Base-by-base conservation (phyloP, 2,113 vertebrate genomes). In the Salvator merianae region DNA sequence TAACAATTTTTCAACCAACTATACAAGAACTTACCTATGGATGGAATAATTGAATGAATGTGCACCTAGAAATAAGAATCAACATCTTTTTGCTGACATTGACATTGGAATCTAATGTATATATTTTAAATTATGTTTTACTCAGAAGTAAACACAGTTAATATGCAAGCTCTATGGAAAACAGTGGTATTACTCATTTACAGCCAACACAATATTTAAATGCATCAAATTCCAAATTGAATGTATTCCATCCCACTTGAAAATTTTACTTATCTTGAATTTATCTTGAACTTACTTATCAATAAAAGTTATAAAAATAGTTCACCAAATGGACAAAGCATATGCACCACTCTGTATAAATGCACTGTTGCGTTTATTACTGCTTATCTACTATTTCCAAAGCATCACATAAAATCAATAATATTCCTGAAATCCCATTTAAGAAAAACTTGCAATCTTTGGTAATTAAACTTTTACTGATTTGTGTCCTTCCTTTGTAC, bases 271-370 rank as follows among this genome's bases (percentile, higher is more conserved):
- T 72, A 71, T 78, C 82, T 78, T 79, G 30, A 73, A 55, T 16
- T 78, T 13, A 24, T 7, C 38, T 24, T n/a, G n/a, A n/a, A n/a
- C n/a, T n/a, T n/a, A n/a, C n/a, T n/a, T 5, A 66, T 34, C 30
- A 59, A 30, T 76, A n/a, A 69, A 40, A 40, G 18, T 53, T 26
- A 82, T 34, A 10, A 36, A 53, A 38, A 66, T 47, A 34, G 65
- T 75, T 24, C 38, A 69, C 32, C 72, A 59, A 55, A 65, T 78
- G 32, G 79, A 83, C 26, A 65, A 87, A 55, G 14, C 36, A 83
- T 18, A 32, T 20, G 2, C 30, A 34, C 47, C 18, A 18, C 69
- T 77, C 7, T n/a, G 28, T 59, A 7, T 84, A 63, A 82, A 13
- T 63, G 81, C 36, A 73, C 43, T 73, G 26, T 30, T 26, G 50